Evolutionary conservation across 2,113 vertebrate genomes (phyloP), one percentile per base, ranked within the genome.

Genomic region (Ptyas mucosa): DNA sequence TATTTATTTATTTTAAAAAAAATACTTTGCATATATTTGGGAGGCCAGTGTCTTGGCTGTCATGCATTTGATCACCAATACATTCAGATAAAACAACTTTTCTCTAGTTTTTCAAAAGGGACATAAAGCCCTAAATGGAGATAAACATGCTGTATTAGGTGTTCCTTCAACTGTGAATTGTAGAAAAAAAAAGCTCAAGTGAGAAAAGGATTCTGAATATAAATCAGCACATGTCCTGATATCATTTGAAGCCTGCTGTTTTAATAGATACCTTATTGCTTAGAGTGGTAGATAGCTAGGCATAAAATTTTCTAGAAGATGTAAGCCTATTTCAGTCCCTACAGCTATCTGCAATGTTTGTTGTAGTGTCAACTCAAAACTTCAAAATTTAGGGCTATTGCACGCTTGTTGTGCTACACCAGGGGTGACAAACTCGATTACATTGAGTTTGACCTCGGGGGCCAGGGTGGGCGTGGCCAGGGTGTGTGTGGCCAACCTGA

Each of bases 131-230:
- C 81, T 87, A 86, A 91, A 58, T 51, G 24, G 75, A 91, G 75
- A 57, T 55, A 86, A 58, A 54, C 39, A 75, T 81, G 34, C 49
- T 53, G 43, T n/a, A 91, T 86, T 58, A 91, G 34, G 85, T 86
- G 18, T 26, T 18, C 39, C 53, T 15, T 8, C 39, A 26, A 29
- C 39, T 55, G 24, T 34, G 34, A 91, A 91, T 39, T 43, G 24
- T 1, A 20, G 20, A 43, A 51, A 20, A 52, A 64, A 57, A 54
- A 5, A n/a, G n/a, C 18, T 52, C 15, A 69, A 52, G 39, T 8
- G 81, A 55, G 90, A 57, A 5, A 46, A 54, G 46, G 14, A 81
- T 91, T 86, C 34, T 91, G 53, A 91, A 91, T 91, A 91, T 91
- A 91, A 57, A 91, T 57, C 53, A 91, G 75, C 81, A 58, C 39